phyloP scores from a whole-genome alignment of 2,113 vertebrate species.

The Rana temporaria region DNA sequence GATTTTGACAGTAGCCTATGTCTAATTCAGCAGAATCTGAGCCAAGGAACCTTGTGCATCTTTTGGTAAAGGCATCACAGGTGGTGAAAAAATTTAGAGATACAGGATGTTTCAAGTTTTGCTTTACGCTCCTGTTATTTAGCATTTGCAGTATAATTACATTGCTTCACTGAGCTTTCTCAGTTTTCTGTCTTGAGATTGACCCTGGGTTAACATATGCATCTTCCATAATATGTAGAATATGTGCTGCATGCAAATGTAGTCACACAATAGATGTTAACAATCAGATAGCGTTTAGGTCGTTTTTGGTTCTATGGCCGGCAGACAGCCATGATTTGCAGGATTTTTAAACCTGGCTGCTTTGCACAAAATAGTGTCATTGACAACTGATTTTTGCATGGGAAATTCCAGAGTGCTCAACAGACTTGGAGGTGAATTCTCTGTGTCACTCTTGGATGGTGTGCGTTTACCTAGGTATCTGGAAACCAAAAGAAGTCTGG shows the following conservation, averaged over 20 bases:
- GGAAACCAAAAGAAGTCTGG: too few relatives aligned
- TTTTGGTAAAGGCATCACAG: neutral
- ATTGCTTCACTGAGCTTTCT: conserved; percentile 28
- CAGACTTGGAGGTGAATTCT: too few relatives aligned
- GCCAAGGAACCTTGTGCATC: neutral
- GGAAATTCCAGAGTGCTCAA: too few relatives aligned
- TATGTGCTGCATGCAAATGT: neutral
- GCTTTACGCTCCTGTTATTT: neutral
- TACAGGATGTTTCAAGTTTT: neutral
- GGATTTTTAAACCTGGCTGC: too few relatives aligned
- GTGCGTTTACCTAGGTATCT: too few relatives aligned
- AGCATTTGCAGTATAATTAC: conserved; percentile 25
- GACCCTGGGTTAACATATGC: conserved; percentile 30
- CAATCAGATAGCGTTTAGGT: too few relatives aligned
- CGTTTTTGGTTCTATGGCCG: too few relatives aligned
- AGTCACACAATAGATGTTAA: too few relatives aligned
- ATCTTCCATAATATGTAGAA: conserved; percentile 9
- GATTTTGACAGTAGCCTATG: neutral
- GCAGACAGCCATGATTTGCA: too few relatives aligned
- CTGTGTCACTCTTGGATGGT: too few relatives aligned
- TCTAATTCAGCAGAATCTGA: conserved; percentile 6
- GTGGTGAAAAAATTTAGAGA: neutral
- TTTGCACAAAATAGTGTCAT: too few relatives aligned
- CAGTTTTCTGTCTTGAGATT: conserved; percentile 9
- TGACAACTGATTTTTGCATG: too few relatives aligned